Percentiles rank a stretch among this genome's conserved stretches.
Evolutionary conservation across 2,113 vertebrate genomes (phyloP).

Genomic region (Anolis sagrei): DNA sequence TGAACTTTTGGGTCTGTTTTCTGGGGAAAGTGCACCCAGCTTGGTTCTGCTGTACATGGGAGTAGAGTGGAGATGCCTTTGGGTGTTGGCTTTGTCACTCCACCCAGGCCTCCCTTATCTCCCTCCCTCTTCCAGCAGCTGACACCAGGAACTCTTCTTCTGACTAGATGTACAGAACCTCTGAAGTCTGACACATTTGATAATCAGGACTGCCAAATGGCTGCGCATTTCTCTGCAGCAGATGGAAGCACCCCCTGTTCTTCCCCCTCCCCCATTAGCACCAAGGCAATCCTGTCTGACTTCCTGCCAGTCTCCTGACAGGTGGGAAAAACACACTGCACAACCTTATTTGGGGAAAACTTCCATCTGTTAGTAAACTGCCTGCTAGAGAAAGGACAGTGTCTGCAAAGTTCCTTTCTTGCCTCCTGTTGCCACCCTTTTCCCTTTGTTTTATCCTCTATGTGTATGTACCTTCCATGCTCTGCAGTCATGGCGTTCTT

Average conservation of each 20-base stretch:
- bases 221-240: neutral
- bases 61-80: neutral
- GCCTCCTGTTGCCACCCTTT: neutral
- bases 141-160: neutral
- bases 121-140: neutral
- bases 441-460: neutral
- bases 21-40: neutral
- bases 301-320: neutral
- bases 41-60: neutral
- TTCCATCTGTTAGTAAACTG: neutral
- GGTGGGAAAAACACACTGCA: conserved; percentile 1
- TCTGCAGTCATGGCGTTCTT: neutral
- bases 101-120: neutral
- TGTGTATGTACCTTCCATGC: neutral
- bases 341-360: neutral
- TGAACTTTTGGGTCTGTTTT: neutral
- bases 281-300: neutral
- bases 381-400: conserved; percentile 3
- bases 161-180: neutral
- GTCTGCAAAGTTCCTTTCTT: neutral
- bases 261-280: neutral
- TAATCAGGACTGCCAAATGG: conserved; percentile 4
- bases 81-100: too few relatives aligned
- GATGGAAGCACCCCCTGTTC: neutral
- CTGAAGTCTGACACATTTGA: conserved; percentile 17